phyloP scores from a whole-genome alignment of 2,797 vertebrate genomes.

The Malacoraja senta region DNA sequence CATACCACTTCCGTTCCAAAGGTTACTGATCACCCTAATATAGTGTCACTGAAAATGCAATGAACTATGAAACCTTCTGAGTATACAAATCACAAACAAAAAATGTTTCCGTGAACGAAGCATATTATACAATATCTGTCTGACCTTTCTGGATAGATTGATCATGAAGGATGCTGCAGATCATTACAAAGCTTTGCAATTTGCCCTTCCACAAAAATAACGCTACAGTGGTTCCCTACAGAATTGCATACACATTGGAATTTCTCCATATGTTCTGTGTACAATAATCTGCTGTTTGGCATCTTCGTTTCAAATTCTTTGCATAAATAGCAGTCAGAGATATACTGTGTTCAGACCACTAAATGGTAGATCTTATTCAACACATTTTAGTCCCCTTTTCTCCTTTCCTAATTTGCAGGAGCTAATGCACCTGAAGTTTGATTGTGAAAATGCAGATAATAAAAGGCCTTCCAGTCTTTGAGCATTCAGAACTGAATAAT shows the following conservation, averaged over 20 bases:
- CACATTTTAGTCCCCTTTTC: not conserved
- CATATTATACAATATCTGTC: constrained; percentile 23
- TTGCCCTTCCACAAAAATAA: constrained; percentile 26
- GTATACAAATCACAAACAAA: constrained; percentile 29
- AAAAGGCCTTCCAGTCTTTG: not conserved
- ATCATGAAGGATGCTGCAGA: constrained; percentile 32
- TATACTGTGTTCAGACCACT: not conserved
- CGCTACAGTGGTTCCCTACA: constrained; percentile 17
- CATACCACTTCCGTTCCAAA: not conserved
- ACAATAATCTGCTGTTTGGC: not conserved
- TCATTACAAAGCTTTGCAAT: constrained; percentile 37
- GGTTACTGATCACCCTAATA: not conserved
- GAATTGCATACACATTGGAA: not conserved
- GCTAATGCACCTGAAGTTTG: not conserved
- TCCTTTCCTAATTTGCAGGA: not conserved
- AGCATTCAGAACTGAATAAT: not conserved
- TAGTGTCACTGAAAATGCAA: constrained; percentile 14
- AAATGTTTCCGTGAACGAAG: constrained; percentile 3
- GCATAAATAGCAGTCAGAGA: not conserved
- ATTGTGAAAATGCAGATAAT: not conserved
- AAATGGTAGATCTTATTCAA: not conserved
- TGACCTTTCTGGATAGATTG: constrained; percentile 34
- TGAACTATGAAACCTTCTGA: constrained; percentile 9
- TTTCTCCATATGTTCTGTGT: not conserved
- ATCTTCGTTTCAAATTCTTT: constrained; percentile 28